phyloP scores from a whole-genome alignment of 2,888 invertebrate species.

The Papilio gigon region DNA sequence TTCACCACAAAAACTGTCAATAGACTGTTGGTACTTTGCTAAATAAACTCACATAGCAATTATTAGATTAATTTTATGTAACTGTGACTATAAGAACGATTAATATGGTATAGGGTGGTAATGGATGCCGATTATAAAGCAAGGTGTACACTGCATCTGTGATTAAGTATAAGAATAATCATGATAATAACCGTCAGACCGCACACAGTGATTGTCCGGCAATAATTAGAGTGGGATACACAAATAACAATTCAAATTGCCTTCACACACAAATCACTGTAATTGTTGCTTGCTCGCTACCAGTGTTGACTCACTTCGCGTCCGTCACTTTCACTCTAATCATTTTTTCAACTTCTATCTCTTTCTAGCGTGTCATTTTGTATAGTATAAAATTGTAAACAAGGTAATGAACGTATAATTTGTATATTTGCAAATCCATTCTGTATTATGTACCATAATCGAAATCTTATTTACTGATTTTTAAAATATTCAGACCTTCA shows the following conservation, averaged over 20 bases:
- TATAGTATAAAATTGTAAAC: not conserved
- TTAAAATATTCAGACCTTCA: no score
- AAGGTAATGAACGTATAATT: not conserved
- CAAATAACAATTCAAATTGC: conserved; percentile 73
- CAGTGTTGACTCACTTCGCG: conserved; percentile 65
- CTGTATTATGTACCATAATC: no score
- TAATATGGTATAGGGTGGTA: not conserved
- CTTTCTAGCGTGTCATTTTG: conserved; percentile 44
- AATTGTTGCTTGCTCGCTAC: conserved; percentile 71
- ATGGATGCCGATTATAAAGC: not conserved
- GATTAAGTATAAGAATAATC: conserved; percentile 63
- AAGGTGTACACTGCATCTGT: conserved; percentile 50
- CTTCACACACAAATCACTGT: conserved; percentile 65
- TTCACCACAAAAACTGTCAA: not conserved
- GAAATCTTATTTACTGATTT: no score
- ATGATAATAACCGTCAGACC: conserved; percentile 69
- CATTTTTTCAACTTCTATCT: conserved; percentile 49
- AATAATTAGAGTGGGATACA: conserved; percentile 70
- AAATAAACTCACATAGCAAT: not conserved
- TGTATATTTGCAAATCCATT: not conserved
- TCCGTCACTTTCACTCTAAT: conserved; percentile 63
- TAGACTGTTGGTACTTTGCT: not conserved
- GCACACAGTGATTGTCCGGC: conserved; percentile 73
- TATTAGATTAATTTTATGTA: not conserved
- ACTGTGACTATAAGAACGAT: no score